Evolutionary conservation across 2,888 invertebrate species (phyloP).

Genomic region (Atherix ibis): DNA sequence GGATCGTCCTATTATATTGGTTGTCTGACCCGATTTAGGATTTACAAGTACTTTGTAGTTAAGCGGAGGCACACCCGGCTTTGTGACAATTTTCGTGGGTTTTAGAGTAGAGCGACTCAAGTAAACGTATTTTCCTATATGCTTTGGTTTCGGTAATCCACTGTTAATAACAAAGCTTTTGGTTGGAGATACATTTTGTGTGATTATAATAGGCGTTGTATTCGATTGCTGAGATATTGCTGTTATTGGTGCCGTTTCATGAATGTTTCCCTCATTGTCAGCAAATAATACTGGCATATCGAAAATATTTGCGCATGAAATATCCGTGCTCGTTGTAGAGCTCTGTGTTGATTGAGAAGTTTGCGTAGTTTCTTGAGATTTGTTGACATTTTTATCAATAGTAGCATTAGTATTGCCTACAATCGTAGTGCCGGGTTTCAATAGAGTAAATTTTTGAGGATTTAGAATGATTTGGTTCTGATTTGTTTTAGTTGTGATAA

Average conservation of each 20-base stretch:
- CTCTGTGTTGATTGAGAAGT: constrained; percentile 13
- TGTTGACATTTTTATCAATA: no score
- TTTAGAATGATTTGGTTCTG: constrained; percentile 14
- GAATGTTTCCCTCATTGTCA: constrained; percentile 35
- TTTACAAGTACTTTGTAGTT: no score
- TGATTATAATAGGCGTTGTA: constrained; percentile 3
- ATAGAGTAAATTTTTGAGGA: constrained; percentile 26
- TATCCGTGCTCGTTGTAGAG: constrained; percentile 22
- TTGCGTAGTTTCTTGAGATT: constrained; percentile 8
- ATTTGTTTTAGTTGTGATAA: constrained; percentile 14
- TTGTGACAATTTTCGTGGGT: no score
- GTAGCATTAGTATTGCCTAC: neutral
- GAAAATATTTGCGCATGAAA: constrained; percentile 40
- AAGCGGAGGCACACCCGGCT: no score
- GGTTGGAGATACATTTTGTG: no score
- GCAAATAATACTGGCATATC: constrained; percentile 52
- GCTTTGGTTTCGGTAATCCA: no score
- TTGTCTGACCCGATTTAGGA: no score
- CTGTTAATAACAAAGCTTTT: no score
- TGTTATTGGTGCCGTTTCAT: constrained; percentile 15
- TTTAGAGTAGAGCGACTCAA: no score
- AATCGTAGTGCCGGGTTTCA: constrained; percentile 19
- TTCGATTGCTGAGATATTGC: constrained; percentile 6
- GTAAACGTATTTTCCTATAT: no score
- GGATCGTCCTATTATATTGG: no score